Percentiles rank a stretch among this genome's conserved stretches.
phyloP scores from a whole-genome alignment of 2,113 vertebrate species.

The Pipa parva region DNA sequence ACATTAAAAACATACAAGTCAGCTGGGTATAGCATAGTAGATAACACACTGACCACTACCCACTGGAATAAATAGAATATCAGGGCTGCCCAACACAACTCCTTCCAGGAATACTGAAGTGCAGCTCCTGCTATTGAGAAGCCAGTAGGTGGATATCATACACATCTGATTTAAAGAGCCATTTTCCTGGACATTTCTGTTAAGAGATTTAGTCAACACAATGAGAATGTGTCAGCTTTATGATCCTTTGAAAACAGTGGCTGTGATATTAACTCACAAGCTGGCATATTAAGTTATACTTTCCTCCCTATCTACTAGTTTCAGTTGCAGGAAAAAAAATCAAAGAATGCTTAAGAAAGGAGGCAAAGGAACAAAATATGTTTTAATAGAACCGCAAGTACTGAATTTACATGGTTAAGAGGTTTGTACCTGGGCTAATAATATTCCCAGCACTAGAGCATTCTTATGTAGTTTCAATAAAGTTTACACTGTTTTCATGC shows the following conservation, averaged over 20 bases:
- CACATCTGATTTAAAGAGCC: too few relatives aligned
- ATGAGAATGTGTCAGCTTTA: background rate
- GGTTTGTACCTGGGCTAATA: too few relatives aligned
- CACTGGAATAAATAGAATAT: too few relatives aligned
- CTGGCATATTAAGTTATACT: background rate
- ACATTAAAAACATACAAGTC: too few relatives aligned
- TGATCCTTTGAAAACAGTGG: background rate
- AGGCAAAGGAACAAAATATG: background rate
- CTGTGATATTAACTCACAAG: background rate
- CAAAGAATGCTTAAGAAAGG: background rate
- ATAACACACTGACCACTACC: too few relatives aligned
- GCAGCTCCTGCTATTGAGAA: too few relatives aligned
- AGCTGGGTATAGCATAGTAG: too few relatives aligned
- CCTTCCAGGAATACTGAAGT: too few relatives aligned
- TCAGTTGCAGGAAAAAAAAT: background rate
- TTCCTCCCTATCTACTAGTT: conserved; percentile 13
- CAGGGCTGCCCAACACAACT: too few relatives aligned
- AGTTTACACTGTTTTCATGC: background rate
- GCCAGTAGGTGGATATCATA: too few relatives aligned
- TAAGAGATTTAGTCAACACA: background rate
- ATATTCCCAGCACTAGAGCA: too few relatives aligned
- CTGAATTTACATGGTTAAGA: background rate
- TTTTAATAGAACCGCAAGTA: background rate
- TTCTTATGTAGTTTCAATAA: background rate
- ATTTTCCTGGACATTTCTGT: too few relatives aligned